phyloP scores from a whole-genome alignment of 2,888 invertebrate species.

The Drosophila multiciliata region DNA sequence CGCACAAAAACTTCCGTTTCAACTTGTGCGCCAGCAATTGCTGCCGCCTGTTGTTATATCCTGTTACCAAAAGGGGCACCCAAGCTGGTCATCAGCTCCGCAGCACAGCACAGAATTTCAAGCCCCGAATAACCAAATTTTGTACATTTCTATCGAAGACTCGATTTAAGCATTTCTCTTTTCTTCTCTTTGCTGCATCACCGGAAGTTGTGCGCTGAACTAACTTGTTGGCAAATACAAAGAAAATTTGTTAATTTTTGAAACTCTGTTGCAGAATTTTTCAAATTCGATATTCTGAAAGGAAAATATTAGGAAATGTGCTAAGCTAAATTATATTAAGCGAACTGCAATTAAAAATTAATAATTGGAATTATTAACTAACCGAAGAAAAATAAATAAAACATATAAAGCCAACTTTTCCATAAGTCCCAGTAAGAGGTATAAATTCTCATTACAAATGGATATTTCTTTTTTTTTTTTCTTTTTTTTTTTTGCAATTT shows the following conservation, averaged over 20 bases:
- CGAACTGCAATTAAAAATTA: not conserved
- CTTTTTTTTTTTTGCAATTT: not conserved
- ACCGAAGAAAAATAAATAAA: not conserved
- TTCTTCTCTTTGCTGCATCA: not conserved
- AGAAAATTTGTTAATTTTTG: not conserved
- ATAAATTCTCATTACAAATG: no score
- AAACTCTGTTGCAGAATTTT: not conserved
- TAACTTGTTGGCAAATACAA: conserved; percentile 4
- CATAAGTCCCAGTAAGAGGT: not conserved
- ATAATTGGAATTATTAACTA: not conserved
- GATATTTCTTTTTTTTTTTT: no score
- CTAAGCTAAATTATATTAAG: not conserved
- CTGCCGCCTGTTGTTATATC: conserved; percentile 53
- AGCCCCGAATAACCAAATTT: conserved; percentile 6
- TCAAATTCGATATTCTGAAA: not conserved
- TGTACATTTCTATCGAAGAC: conserved; percentile 2
- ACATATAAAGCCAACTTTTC: not conserved
- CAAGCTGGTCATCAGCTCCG: conserved; percentile 17
- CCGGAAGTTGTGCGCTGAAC: conserved; percentile 13
- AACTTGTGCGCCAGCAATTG: conserved; percentile 68
- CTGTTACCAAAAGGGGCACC: conserved; percentile 26
- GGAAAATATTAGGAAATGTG: not conserved
- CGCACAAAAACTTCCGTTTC: conserved; percentile 72
- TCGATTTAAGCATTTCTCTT: not conserved
- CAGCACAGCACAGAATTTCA: conserved; percentile 1